Conservation (phyloP, 2,797 vertebrate genomes). For the Pithecia hirsuta region DNA sequence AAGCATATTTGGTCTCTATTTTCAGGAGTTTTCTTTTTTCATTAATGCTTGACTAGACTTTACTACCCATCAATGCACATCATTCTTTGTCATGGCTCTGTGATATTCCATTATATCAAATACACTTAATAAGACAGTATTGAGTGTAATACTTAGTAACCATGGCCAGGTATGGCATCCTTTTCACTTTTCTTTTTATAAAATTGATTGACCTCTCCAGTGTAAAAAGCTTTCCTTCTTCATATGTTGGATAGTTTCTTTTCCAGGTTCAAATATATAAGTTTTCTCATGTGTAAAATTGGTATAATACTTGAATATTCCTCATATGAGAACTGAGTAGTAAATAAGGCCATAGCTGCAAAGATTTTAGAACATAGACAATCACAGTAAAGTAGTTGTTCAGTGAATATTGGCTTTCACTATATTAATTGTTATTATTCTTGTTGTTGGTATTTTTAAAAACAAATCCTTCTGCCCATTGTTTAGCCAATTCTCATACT, state of each 20-base stretch:
- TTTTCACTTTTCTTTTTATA: neutral
- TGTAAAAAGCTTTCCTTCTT: neutral
- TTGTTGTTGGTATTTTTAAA: neutral
- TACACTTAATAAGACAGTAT: neutral
- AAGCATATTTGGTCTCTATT: neutral
- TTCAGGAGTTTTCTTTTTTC: neutral
- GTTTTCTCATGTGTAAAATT: neutral
- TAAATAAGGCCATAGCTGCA: neutral
- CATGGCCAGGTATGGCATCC: fast-evolving
- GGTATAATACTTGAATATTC: neutral
- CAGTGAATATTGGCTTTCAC: neutral
- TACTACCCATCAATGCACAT: neutral
- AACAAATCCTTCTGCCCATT: neutral
- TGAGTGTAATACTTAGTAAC: neutral
- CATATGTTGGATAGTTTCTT: neutral
- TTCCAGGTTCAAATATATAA: neutral
- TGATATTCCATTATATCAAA: neutral
- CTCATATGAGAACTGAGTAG: neutral
- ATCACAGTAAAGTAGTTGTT: neutral
- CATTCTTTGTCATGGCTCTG: neutral
- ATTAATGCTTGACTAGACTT: neutral
- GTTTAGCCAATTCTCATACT: neutral
- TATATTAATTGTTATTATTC: neutral
- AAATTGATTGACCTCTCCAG: neutral
- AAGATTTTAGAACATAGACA: too few relatives aligned